Evolutionary conservation across 2,797 vertebrate genomes (phyloP).

Genomic region (Margarornis squamiger): DNA sequence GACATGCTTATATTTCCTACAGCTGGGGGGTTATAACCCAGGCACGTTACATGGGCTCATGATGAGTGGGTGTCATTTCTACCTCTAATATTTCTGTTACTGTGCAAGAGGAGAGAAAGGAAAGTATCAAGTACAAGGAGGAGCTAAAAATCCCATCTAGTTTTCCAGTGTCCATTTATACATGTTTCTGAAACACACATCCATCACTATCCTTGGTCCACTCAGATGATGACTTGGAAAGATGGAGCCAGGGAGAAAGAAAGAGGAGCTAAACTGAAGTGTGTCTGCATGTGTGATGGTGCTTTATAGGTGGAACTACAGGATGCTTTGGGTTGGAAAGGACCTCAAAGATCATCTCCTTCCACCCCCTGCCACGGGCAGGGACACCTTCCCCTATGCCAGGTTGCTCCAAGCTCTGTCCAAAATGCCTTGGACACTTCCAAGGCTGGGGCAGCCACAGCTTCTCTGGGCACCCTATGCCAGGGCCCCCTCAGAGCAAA

Average conservation of each 20-base stretch:
- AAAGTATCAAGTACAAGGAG: not conserved
- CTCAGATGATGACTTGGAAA: not conserved
- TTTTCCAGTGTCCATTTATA: not conserved
- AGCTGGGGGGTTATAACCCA: not conserved
- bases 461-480: not conserved
- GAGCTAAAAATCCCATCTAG: not conserved
- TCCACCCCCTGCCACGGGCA: accelerated
- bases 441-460: not conserved
- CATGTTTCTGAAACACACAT: not conserved
- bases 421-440: not conserved
- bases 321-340: not conserved
- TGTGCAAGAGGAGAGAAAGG: not conserved
- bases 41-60: not conserved
- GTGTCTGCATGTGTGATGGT: not conserved
- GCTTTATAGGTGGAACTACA: not conserved
- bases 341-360: not conserved
- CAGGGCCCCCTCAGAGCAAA: not conserved
- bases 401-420: not conserved
- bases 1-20: not conserved
- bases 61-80: not conserved
- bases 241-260: not conserved
- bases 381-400: not conserved
- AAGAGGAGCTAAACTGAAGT: not conserved
- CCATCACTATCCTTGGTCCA: not conserved
- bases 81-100: not conserved